Percentiles rank a stretch among this genome's conserved stretches.
Conservation (phyloP, 2,797 vertebrate species). For the Chloroceryle amazona region DNA sequence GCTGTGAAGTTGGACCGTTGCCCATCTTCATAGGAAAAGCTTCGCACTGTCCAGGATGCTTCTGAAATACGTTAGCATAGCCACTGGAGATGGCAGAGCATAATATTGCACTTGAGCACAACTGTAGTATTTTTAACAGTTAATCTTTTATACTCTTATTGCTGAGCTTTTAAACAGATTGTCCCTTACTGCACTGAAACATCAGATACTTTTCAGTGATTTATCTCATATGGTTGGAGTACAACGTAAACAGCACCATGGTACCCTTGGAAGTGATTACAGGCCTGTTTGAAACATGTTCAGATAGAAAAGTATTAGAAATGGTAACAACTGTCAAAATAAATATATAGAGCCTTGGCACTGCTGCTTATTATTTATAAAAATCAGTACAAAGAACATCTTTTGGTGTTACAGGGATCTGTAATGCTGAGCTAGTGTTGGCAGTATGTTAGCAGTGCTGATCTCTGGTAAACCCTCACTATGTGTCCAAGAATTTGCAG, state of each 20-base stretch:
- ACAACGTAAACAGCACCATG: neutral
- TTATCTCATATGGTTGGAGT: accelerated
- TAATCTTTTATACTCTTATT: neutral
- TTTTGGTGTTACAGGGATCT: neutral
- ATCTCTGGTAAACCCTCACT: neutral
- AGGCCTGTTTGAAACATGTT: neutral
- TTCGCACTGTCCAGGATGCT: neutral
- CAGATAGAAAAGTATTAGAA: neutral
- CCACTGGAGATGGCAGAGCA: neutral
- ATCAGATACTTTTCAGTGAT: neutral
- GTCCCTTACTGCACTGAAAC: neutral
- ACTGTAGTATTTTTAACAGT: neutral
- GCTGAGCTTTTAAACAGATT: neutral
- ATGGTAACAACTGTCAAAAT: neutral
- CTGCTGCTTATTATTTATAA: neutral
- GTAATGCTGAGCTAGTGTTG: neutral
- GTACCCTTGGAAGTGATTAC: neutral
- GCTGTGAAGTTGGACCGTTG: neutral
- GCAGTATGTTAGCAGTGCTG: neutral
- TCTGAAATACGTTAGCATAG: neutral
- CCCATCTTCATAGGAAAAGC: accelerated
- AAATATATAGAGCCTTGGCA: neutral
- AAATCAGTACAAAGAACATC: neutral
- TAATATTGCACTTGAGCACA: neutral
- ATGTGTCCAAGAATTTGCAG: neutral